Conservation (phyloP, 2,113 vertebrate species). For the Anarrhichthys ocellatus region DNA sequence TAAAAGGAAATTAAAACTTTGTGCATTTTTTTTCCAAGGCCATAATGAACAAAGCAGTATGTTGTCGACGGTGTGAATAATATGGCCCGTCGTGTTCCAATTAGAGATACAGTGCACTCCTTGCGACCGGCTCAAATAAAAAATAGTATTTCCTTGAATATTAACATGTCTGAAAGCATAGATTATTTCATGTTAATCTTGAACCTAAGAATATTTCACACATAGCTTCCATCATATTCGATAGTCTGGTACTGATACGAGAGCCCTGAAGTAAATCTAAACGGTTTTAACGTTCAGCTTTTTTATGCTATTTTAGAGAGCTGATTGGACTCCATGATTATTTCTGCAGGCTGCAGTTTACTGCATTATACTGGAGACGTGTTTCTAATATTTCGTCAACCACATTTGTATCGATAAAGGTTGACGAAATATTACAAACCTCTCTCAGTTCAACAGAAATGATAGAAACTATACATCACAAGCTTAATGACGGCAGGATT, state of each 20-base stretch:
- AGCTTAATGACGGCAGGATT: not conserved
- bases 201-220: not conserved
- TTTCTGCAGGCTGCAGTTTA: not conserved
- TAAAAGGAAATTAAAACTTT: not conserved
- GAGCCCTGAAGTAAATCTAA: not conserved
- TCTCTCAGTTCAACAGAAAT: not conserved
- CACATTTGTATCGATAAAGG: not conserved
- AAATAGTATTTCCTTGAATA: not conserved
- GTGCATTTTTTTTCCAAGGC: not conserved
- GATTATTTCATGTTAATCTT: not conserved
- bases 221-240: not conserved
- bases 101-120: not conserved
- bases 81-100: not conserved
- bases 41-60: not conserved
- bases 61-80: not conserved
- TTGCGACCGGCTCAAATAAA: not conserved
- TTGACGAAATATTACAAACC: not conserved
- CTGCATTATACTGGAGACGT: too few species aligned
- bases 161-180: not conserved
- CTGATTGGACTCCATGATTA: not conserved
- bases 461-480: not conserved
- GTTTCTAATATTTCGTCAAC: not conserved
- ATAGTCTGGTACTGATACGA: not conserved
- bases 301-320: not conserved
- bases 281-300: not conserved